Percentiles rank a stretch among this genome's conserved stretches.
phyloP scores from a whole-genome alignment of 1,140 invertebrate species.

The Leptinotarsa texana region DNA sequence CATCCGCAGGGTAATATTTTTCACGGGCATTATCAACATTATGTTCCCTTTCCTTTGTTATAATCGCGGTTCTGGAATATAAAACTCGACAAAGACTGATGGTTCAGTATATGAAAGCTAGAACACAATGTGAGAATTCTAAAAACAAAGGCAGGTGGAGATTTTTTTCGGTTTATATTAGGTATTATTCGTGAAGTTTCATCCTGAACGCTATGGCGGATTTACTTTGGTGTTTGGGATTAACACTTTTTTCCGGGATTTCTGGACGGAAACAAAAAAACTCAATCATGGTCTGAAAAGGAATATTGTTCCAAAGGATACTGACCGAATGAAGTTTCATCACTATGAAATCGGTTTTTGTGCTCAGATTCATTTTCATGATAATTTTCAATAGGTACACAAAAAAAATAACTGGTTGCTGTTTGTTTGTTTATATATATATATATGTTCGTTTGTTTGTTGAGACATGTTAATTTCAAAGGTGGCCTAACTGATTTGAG shows the following conservation, averaged over 20 bases:
- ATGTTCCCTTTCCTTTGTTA: neutral
- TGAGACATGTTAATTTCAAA: too few relatives aligned
- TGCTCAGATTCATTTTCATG: too few relatives aligned
- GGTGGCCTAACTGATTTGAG: too few relatives aligned
- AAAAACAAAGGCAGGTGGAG: neutral
- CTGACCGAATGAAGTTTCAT: neutral
- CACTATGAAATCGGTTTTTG: too few relatives aligned
- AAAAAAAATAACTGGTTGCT: too few relatives aligned
- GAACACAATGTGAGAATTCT: neutral
- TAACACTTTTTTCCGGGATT: neutral
- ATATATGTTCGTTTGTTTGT: too few relatives aligned
- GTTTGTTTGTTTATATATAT: too few relatives aligned
- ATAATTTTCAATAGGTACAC: too few relatives aligned
- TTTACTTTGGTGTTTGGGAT: neutral
- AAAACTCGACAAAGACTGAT: neutral
- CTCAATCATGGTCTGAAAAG: neutral
- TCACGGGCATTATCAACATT: neutral
- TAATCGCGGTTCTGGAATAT: neutral
- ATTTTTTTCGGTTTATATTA: neutral
- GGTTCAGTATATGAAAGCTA: neutral
- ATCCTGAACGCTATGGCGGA: neutral
- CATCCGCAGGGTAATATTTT: neutral
- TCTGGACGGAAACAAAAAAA: neutral
- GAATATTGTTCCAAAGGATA: neutral
- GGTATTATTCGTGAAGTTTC: neutral